Percentiles rank a stretch among this genome's conserved stretches.
Evolutionary conservation across 2,113 vertebrate species (phyloP).

Genomic region (Scalopus aquaticus): DNA sequence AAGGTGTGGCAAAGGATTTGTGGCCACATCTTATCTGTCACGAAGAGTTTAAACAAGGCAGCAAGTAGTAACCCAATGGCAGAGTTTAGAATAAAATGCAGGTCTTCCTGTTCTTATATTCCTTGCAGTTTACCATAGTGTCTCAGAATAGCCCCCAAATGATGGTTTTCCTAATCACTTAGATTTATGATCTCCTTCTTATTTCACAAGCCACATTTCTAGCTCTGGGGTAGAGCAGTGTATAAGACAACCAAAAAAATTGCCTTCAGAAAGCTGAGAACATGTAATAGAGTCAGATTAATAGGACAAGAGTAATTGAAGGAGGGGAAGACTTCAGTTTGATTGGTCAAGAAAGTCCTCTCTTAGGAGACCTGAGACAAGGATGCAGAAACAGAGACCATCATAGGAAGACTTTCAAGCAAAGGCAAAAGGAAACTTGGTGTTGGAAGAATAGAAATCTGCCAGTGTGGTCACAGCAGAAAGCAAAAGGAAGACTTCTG

Average conservation of each 20-base stretch:
- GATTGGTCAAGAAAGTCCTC: background rate
- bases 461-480: background rate
- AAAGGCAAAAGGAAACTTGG: background rate
- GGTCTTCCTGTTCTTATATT: background rate
- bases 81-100: slow-evolving; percentile 16
- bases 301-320: background rate
- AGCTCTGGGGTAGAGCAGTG: background rate
- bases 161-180: background rate
- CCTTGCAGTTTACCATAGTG: background rate
- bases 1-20: background rate
- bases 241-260: background rate
- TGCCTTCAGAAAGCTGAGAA: background rate
- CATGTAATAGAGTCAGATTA: too few species aligned
- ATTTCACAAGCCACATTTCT: too few species aligned
- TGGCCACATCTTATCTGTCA: background rate
- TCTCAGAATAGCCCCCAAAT: background rate
- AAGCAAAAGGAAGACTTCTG: fast-evolving
- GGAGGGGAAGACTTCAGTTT: background rate
- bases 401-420: background rate
- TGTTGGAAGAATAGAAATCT: background rate
- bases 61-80: background rate
- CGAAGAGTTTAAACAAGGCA: background rate
- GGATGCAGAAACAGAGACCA: background rate
- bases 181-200: background rate
- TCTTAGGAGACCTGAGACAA: background rate